A percentile compares a stretch with the other conserved stretches of the same genome.
phyloP scores from a whole-genome alignment of 2,888 invertebrate genomes.

The Chaitophorus viminalis region DNA sequence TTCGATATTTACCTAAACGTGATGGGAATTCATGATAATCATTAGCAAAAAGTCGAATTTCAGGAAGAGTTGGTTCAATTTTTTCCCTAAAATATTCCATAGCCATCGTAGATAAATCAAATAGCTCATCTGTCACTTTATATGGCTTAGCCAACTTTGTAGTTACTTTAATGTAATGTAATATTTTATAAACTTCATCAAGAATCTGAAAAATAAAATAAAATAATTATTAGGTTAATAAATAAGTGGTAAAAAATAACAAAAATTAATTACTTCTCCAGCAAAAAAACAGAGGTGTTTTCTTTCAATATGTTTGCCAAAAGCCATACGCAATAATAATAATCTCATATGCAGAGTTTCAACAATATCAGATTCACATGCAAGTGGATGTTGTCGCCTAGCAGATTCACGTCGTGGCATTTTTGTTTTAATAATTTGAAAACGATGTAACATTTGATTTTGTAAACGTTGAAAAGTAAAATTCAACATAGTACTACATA shows the following conservation, averaged over 20 bases:
- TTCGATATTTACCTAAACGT: conserved; percentile 38
- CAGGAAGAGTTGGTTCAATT: conserved; percentile 88
- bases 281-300: conserved; percentile 95
- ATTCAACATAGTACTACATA: conserved; percentile 83
- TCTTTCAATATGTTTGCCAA: conserved; percentile 92
- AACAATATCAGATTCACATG: conserved; percentile 91
- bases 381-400: conserved; percentile 87
- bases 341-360: conserved; percentile 93
- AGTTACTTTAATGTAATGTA: conserved; percentile 84
- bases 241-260: background rate
- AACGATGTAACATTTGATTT: conserved; percentile 81
- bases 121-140: conserved; percentile 92
- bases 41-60: conserved; percentile 86
- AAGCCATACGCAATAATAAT: conserved; percentile 90
- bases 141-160: conserved; percentile 86
- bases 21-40: conserved; percentile 80
- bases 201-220: conserved; percentile 75
- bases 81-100: conserved; percentile 97
- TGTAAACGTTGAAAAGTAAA: conserved; percentile 87
- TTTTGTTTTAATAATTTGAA: conserved; percentile 87
- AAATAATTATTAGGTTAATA: background rate
- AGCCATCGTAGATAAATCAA: conserved; percentile 95
- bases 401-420: conserved; percentile 94
- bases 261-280: conserved; percentile 77
- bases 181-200: conserved; percentile 89